Evolutionary conservation across 2,113 vertebrate genomes (phyloP).

Genomic region (Amazona vittata): DNA sequence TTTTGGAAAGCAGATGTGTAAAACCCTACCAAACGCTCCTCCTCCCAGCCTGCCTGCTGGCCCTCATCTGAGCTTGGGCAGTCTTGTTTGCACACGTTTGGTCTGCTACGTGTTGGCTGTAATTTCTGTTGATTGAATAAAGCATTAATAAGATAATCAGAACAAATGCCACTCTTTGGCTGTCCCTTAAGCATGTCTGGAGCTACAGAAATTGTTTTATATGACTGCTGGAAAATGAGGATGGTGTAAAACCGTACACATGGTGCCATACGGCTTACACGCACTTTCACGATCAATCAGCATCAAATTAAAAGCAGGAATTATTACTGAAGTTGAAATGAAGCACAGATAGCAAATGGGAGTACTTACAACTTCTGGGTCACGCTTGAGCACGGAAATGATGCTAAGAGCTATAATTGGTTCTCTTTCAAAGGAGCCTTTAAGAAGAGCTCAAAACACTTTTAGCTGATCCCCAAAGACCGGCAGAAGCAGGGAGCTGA

Average conservation of each 20-base stretch:
- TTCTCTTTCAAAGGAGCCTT: constrained; percentile 23
- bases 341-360: constrained; percentile 57
- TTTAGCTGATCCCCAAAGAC: not conserved
- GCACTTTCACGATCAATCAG: constrained; percentile 25
- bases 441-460: not conserved
- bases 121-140: constrained; percentile 65
- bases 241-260: constrained; percentile 2
- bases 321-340: constrained; percentile 63
- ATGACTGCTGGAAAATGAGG: not conserved
- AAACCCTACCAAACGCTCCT: not conserved
- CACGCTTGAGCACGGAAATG: constrained; percentile 61
- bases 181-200: constrained; percentile 13
- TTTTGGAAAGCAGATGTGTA: not conserved
- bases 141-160: constrained; percentile 71
- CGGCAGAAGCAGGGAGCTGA: not conserved
- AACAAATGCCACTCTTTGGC: constrained; percentile 60
- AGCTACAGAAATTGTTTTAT: not conserved
- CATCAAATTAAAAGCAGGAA: constrained; percentile 68
- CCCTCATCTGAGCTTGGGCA: not conserved
- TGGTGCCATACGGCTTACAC: constrained; percentile 16
- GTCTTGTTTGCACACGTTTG: constrained; percentile 5
- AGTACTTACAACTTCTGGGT: constrained; percentile 53
- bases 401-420: constrained; percentile 25
- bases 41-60: not conserved
- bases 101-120: constrained; percentile 24